Base-by-base conservation (phyloP, 2,797 vertebrate genomes). In the Micrastur ruficollis region DNA sequence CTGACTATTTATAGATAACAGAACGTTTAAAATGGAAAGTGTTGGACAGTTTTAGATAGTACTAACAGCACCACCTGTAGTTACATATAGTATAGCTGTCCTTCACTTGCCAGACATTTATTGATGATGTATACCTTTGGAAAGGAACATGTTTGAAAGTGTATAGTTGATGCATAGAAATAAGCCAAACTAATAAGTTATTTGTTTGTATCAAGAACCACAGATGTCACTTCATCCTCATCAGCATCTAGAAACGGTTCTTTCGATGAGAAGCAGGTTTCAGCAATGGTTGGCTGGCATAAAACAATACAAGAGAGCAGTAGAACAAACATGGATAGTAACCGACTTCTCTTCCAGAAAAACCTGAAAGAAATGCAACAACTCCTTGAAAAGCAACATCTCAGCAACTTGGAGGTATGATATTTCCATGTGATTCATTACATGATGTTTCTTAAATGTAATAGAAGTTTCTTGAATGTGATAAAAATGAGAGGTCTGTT, bases 371-470 rank as follows among this genome's bases (percentile, higher is more conserved):
- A 98, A 95, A 95, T 97, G 79, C 98, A 98, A 84, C 97, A 97
- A n/a, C 96, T 97, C 50, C 96, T 98, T 72, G 98, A 97, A 94
- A 98, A 98, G 66, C 98, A 97, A 31, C 95, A 98, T 93, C 96
- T 98, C 92, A 96, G 72, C 90, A 98, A 90, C 91, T 84, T 97
- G 81, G 98, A 98, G 99, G 99, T 99, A 98, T 44, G 91, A 86
- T 86, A 46, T 78, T 85, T 86, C 40, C 10, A 23, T 82, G 12
- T 46, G 49, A 46, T 67, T 89, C n/a, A 16, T 84, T 85, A 65
- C 52, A 67, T 88, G 26, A 55, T 92, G 55, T n/a, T 86, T 94
- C 66, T 76, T 71, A 63, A 94, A 29, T 36, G 34, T 75, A 58
- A 38, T 38, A 61, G 38, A 49, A 32, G 10, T 72, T 74, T 81